These are phyloP conservation scores for Brachionus paranguensis DNA, from an alignment of 1,140 invertebrate species.

Conservation along the genomic window DNA sequence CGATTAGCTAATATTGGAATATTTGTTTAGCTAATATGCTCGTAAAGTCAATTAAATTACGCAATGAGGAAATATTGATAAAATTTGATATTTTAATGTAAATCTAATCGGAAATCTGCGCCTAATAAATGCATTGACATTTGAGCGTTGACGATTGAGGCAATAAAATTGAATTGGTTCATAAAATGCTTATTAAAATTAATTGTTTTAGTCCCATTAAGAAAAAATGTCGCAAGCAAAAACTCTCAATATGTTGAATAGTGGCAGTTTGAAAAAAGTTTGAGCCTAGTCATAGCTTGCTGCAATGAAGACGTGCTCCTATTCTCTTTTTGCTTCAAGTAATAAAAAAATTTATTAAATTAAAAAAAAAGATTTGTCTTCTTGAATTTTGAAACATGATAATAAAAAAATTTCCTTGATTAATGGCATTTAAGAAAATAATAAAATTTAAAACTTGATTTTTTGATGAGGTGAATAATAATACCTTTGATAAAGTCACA, in stretches of 20 bases:
- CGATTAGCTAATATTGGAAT: background rate
- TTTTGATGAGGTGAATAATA: too few species aligned
- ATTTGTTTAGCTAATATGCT: background rate
- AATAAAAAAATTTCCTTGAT: too few species aligned
- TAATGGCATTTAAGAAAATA: too few species aligned
- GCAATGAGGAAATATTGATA: background rate
- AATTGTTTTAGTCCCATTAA: background rate
- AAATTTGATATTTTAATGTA: conserved; percentile 28
- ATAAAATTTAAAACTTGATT: too few species aligned
- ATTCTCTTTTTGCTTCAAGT: too few species aligned
- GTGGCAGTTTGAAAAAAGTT: too few species aligned
- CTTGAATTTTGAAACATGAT: too few species aligned
- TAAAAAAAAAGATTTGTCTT: too few species aligned
- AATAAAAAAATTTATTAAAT: too few species aligned
- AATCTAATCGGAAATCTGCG: conserved; percentile 3
- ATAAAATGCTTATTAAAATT: conserved; percentile 17
- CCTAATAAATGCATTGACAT: conserved; percentile 17
- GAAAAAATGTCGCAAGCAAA: background rate
- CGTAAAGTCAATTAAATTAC: conserved; percentile 4
- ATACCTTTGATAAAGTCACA: too few species aligned
- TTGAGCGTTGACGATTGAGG: conserved; percentile 16
- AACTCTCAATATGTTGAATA: background rate
- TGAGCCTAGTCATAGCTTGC: too few species aligned
- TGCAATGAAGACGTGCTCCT: too few species aligned
- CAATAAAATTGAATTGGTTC: background rate